Base-by-base conservation (phyloP, 2,113 vertebrate genomes). In the Ibidorhyncha struthersii region DNA sequence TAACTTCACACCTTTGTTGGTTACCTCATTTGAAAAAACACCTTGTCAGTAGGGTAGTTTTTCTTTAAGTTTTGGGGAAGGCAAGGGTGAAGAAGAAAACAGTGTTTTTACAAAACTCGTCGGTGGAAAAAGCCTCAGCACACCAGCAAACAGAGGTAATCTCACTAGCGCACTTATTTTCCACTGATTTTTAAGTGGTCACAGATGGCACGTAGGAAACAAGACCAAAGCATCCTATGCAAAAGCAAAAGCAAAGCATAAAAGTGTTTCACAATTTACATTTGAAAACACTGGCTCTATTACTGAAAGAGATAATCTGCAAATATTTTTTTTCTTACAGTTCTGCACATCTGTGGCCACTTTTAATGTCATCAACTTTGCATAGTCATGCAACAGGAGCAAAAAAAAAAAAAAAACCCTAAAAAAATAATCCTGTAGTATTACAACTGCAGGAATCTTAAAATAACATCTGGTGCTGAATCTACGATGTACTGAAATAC, bases 381-480 rank as follows among this genome's bases (percentile, higher is more conserved):
- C 98, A 30, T 95, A 94, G 93, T 98, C 92, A 92, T 94, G 96
- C 97, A 98, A 98, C 91, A 96, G 98, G 98, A 97, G 98, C 98
- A 98, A 98, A 97, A 78, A 74, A 83, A 97, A 78, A 74, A 83
- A 88, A 94, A 91, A 67, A 79, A 41, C 3, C 93, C 87, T 26
- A 56, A 53, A 81, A 97, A 95, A 83, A 95, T 78, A 96, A 97
- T 97, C 81, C 97, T 98, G 97, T 97, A 98, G 96, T 97, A 43
- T 95, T 95, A 93, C 94, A 92, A 97, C 96, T 97, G 97, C 97
- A 97, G 97, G 97, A 98, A 97, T 97, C 96, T 97, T 97, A 98
- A 98, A 97, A 94, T 98, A 98, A 98, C 97, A 97, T 98, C 98
- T 99, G 99, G 99, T 99, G 99, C 99, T 99, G 98, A 99, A 96